phyloP scores from a whole-genome alignment of 2,113 vertebrate genomes.

The Tinamus guttatus region DNA sequence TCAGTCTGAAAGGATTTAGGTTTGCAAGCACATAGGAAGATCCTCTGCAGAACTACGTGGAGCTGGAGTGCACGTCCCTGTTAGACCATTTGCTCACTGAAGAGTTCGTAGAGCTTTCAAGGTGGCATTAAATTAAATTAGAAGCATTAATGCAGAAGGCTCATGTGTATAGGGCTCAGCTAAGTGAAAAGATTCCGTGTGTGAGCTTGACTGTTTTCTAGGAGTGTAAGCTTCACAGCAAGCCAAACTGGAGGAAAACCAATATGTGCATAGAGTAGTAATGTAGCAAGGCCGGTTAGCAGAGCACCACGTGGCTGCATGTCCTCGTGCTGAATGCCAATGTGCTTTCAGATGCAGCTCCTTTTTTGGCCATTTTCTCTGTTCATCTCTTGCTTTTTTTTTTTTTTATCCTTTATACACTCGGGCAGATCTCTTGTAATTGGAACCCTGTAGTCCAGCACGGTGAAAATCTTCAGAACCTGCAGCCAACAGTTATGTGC shows the following conservation, averaged over 20 bases:
- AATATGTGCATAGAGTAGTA: background rate
- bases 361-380: background rate
- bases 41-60: slow-evolving; percentile 2
- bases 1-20: background rate
- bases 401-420: background rate
- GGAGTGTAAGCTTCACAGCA: background rate
- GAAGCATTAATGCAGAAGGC: too few relatives aligned
- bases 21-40: background rate
- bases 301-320: background rate
- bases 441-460: background rate
- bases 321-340: background rate
- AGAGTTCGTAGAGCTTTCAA: background rate
- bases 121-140: background rate
- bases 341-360: background rate
- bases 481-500: background rate
- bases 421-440: background rate
- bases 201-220: background rate
- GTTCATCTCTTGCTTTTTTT: background rate
- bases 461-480: background rate
- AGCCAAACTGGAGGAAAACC: background rate
- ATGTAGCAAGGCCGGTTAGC: background rate
- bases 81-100: background rate
- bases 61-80: background rate
- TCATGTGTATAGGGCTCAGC: background rate
- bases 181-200: background rate